Base-by-base conservation (phyloP, 1,140 invertebrate genomes). In the Octopus bimaculoides region DNA sequence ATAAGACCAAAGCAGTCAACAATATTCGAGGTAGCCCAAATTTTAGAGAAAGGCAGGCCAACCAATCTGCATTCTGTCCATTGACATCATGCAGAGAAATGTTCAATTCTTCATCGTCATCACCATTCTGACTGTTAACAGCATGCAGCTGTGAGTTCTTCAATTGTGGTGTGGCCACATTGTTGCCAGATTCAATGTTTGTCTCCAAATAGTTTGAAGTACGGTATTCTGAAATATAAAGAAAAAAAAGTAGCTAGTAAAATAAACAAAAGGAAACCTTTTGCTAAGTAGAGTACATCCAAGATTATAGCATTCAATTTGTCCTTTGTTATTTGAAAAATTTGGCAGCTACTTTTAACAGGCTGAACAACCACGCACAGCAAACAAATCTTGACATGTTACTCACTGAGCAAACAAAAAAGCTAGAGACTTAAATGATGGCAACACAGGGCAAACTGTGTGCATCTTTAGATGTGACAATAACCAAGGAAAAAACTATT, bases 1-100 rank as follows among this genome's bases (percentile, higher is more conserved):
- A 83, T 79, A 90, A 87, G 55, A 92, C 89, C 52, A 89, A 85
- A 54, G 89, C 81, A 20, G 88, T 90, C 52, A 92, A 83, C 69
- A 92, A 79, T 87, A 92, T 91, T 17, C 90, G 88, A 5, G 92
- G 91, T 56, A 92, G 85, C 53, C 91, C 92, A 26, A 91, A 91
- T 82, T 92, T 91, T 54, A 88, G 88, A 5, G 92, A 91, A 56
- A 92, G 89, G 83, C 92, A 92, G 7, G 90, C 89, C 82, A 92
- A 83, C 91, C 91, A 92, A 84, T 92, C 90, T 81, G 78, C 56
- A 8, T 66, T 41, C 56, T 55, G 71, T 10, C 76, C 66, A 66
- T 77, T 75, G n/a, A 26, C 76, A 1, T 83, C 81, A n/a, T 69
- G 77, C 41, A 79, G 77, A 52, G 81, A 77, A 61, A 83, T 53